Evolutionary conservation across 2,888 invertebrate genomes (phyloP).

Genomic region (Alloscopus bannaensis): DNA sequence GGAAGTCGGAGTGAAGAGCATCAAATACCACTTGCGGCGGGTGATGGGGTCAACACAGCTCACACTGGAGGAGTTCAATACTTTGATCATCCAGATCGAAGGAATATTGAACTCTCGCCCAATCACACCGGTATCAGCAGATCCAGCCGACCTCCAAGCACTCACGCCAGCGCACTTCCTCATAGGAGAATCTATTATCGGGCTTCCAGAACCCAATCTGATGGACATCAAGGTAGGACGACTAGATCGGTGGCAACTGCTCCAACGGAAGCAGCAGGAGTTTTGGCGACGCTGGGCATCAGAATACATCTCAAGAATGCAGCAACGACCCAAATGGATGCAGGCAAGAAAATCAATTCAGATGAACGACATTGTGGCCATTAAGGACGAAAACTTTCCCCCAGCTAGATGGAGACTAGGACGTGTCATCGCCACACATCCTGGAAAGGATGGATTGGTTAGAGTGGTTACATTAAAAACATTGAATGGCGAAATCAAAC

Average conservation of each 20-base stretch:
- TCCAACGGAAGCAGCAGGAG: slow-evolving; percentile 67
- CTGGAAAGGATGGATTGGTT: slow-evolving; percentile 73
- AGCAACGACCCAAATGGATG: slow-evolving; percentile 61
- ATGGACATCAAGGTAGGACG: slow-evolving; percentile 63
- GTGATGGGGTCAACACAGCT: neutral
- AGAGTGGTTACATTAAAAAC: slow-evolving; percentile 74
- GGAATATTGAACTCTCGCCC: slow-evolving; percentile 74
- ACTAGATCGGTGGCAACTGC: slow-evolving; percentile 72
- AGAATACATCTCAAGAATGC: slow-evolving; percentile 47
- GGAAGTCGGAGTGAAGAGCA: slow-evolving; percentile 28
- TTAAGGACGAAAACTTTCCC: slow-evolving; percentile 52
- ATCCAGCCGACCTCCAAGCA: slow-evolving; percentile 69
- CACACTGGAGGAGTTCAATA: neutral
- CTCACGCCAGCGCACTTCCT: slow-evolving; percentile 74
- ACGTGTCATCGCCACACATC: slow-evolving; percentile 71
- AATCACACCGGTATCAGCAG: slow-evolving; percentile 69
- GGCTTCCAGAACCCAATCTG: slow-evolving; percentile 72
- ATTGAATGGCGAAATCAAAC: slow-evolving; percentile 39
- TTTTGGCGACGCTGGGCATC: slow-evolving; percentile 53
- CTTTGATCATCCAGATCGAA: slow-evolving; percentile 69
- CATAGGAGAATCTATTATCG: slow-evolving; percentile 72
- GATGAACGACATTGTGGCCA: slow-evolving; percentile 36
- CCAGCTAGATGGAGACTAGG: slow-evolving; percentile 71
- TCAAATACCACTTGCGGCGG: slow-evolving; percentile 21
- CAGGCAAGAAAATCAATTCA: neutral